Conservation (phyloP, 1,140 invertebrate genomes). For the Mercenaria mercenaria region DNA sequence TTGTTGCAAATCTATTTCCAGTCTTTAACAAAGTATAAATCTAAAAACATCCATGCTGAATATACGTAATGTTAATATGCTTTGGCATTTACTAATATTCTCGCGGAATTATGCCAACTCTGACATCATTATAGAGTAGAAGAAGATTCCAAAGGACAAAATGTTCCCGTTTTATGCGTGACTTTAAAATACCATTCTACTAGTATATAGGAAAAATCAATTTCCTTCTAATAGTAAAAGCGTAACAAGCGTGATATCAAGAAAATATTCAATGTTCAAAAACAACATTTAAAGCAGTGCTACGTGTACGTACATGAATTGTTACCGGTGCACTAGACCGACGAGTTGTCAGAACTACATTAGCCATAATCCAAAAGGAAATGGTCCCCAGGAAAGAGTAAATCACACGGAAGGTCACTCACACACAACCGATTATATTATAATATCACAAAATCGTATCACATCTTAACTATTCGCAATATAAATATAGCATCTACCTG, state of each 20-base stretch:
- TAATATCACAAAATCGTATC: not conserved
- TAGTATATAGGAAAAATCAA: no score
- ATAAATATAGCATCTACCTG: conserved; percentile 34
- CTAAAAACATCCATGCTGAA: no score
- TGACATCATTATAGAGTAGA: no score
- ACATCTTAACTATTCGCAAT: conserved; percentile 8
- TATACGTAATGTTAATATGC: not conserved
- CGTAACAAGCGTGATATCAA: no score
- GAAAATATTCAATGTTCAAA: no score
- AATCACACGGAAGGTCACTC: not conserved
- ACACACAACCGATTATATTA: not conserved
- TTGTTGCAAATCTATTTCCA: no score
- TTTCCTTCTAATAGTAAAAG: no score
- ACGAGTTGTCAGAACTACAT: not conserved
- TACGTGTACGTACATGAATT: conserved; percentile 26
- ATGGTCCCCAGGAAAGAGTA: not conserved
- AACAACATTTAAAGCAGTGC: not conserved
- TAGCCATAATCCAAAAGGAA: conserved; percentile 14
- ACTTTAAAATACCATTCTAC: no score
- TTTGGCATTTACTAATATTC: not conserved
- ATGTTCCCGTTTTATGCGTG: no score
- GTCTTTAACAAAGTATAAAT: no score
- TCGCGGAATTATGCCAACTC: not conserved
- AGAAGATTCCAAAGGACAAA: no score
- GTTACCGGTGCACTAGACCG: conserved; percentile 26